Evolutionary conservation across 2,888 invertebrate species (phyloP).

Genomic region (Rhorus exstirpatorius): DNA sequence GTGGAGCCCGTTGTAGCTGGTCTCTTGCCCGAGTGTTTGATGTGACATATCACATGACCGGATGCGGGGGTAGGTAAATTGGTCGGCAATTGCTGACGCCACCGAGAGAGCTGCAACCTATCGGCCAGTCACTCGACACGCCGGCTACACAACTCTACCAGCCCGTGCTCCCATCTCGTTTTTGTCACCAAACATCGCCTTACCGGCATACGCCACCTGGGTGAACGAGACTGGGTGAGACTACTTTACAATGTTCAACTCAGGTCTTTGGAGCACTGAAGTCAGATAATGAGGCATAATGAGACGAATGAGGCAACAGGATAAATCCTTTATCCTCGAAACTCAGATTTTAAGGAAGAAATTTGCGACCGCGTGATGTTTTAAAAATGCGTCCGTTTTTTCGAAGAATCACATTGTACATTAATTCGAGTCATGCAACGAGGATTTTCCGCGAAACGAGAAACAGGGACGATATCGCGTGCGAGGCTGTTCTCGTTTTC

Average conservation of each 20-base stretch:
- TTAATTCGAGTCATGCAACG: neutral
- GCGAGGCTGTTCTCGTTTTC: constrained; percentile 17
- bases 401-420: neutral
- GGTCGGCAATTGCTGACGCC: constrained; percentile 86
- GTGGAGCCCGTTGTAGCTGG: constrained; percentile 68
- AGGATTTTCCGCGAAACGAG: constrained; percentile 50
- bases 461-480: constrained; percentile 28
- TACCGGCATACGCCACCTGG: constrained; percentile 37
- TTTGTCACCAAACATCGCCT: constrained; percentile 1
- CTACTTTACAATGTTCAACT: too few relatives aligned
- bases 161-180: constrained; percentile 42
- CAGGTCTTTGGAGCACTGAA: too few relatives aligned
- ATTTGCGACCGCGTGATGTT: too few relatives aligned
- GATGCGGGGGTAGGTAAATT: constrained; percentile 86
- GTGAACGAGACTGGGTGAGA: neutral
- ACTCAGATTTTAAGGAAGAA: too few relatives aligned
- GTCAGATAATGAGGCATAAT: too few relatives aligned
- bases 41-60: constrained; percentile 85
- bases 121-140: constrained; percentile 82
- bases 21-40: constrained; percentile 81
- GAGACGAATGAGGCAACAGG: too few relatives aligned
- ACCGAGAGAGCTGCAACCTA: constrained; percentile 82
- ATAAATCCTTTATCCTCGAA: too few relatives aligned
- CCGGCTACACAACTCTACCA: constrained; percentile 51
- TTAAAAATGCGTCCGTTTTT: too few relatives aligned